Evolutionary conservation across 2,797 vertebrate genomes (phyloP).

Genomic region (Harpagifer antarcticus): DNA sequence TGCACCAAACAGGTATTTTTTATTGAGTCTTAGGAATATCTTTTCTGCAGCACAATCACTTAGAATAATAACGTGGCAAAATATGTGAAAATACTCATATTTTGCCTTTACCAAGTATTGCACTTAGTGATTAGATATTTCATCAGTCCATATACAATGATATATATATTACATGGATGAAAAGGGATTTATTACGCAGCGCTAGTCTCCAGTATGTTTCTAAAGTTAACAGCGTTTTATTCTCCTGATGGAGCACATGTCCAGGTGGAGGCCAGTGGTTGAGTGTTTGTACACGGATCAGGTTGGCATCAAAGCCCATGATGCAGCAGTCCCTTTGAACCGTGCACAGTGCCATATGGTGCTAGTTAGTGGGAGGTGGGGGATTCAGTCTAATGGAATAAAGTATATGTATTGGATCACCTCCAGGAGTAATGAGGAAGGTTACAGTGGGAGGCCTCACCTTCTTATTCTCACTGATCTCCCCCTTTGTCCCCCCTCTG

Average conservation of each 20-base stretch:
- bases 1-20: no score
- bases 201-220: constrained; percentile 1
- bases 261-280: constrained; percentile 25
- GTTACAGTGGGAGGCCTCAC: constrained; percentile 6
- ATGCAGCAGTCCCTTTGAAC: constrained; percentile 51
- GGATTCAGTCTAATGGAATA: constrained; percentile 41
- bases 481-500: not conserved
- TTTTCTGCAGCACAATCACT: no score
- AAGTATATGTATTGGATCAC: constrained; percentile 30
- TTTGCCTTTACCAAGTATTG: no score
- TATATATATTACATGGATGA: no score
- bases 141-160: no score
- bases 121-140: no score
- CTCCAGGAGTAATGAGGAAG: constrained; percentile 41
- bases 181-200: no score
- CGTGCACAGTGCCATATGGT: constrained; percentile 52
- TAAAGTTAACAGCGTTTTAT: not conserved
- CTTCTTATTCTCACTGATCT: constrained; percentile 9
- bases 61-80: no score
- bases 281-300: constrained; percentile 28
- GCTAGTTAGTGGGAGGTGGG: constrained; percentile 48
- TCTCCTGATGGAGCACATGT: constrained; percentile 11
- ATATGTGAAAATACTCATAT: no score
- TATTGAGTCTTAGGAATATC: no score
- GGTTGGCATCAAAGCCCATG: constrained; percentile 16